phyloP scores from a whole-genome alignment of 2,888 invertebrate genomes.

The Pristionchus entomophagus region DNA sequence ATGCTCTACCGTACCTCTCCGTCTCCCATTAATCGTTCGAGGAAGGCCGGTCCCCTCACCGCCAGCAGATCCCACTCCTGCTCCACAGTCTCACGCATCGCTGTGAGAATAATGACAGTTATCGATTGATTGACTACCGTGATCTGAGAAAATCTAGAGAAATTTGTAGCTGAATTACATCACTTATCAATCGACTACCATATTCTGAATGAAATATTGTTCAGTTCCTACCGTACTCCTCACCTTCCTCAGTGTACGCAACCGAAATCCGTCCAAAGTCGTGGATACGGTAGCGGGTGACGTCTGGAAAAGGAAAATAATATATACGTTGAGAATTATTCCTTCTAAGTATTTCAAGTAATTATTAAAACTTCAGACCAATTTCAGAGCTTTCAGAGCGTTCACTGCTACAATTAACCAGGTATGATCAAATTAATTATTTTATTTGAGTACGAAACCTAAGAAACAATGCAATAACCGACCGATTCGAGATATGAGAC shows the following conservation, averaged over 20 bases:
- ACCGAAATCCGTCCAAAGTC: not conserved
- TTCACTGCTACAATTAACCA: no score
- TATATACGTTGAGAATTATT: no score
- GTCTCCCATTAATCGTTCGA: constrained; percentile 17
- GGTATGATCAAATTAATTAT: no score
- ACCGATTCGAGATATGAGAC: no score
- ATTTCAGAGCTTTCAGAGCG: no score
- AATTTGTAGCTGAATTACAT: no score
- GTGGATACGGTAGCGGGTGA: constrained; percentile 37
- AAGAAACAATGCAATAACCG: no score
- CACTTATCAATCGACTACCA: no score
- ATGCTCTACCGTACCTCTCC: constrained; percentile 3
- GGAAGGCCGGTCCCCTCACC: constrained; percentile 10
- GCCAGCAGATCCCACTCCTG: constrained; percentile 39
- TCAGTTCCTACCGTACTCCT: not conserved
- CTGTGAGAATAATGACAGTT: not conserved
- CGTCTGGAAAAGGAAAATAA: not conserved
- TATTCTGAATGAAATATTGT: no score
- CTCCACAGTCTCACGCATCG: not conserved
- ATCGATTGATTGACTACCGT: not conserved
- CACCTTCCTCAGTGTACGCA: constrained; percentile 15
- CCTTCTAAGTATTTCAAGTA: no score
- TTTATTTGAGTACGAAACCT: not conserved
- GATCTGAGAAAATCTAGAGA: not conserved
- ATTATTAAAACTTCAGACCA: no score